Evolutionary conservation across 2,113 vertebrate species (phyloP), one percentile per base, ranked within the genome.

Genomic region (Cichladusa arquata): DNA sequence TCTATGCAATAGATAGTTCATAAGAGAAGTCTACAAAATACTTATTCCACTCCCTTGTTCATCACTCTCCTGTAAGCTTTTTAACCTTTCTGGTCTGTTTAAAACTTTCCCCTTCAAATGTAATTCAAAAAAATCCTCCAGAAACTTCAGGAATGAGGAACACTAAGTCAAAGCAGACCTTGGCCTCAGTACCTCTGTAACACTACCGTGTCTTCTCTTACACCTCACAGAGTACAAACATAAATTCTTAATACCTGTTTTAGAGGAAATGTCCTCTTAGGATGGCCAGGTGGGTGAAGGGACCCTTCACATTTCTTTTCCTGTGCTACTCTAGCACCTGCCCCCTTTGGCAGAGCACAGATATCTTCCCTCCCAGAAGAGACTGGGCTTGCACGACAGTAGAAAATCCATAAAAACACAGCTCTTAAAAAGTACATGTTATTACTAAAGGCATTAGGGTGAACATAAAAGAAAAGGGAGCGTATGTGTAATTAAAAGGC

Each of bases 101-200:
- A 61, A 69, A 94, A 69, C 54, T 0, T 2, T 16, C 12, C 7
- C 25, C 31, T 74, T 79, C 73, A 64, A 73, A 33, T 0, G 0
- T 9, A 38, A 54, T 67, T 82, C 2, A 5, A 61, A 80, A 51
- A 81, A 42, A 42, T 15, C 26, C 60, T 45, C 45, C 23, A 47
- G 38, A n/a, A 91, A 28, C 47, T 70, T 71, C 14, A 29, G 34
- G 4, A 12, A 66, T 31, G 18, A 58, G 40, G 69, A 70, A 45
- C 33, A 44, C 14, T 14, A 53, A 66, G 20, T 40, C 50, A 77
- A 26, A 70, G 56, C 14, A 70, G 72, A 71, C 34, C 44, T 36
- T 60, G 20, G 26, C 17, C 22, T 56, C 15, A 3, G 22, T 65
- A 65, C 12, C 19, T 86, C 38, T 78, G 23, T 38, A 87, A 58